Conservation (phyloP, 2,888 invertebrate species). For the Amorpha juglandis region DNA sequence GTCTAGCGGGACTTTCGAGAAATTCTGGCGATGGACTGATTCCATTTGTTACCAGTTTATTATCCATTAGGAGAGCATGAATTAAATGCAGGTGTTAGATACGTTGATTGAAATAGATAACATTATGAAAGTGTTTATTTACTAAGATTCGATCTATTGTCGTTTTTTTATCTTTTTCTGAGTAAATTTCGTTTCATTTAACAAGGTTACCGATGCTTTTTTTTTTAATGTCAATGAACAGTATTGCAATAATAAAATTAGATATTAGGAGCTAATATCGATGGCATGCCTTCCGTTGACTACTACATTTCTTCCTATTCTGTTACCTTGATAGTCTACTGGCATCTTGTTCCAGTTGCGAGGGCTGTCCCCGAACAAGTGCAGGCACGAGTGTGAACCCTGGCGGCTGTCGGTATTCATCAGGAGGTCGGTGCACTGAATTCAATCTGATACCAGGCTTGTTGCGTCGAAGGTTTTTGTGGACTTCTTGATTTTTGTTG, state of each 20-base stretch:
- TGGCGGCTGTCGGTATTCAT: conserved; percentile 85
- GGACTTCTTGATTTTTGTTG: conserved; percentile 87
- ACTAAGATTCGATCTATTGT: too few relatives aligned
- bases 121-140: too few relatives aligned
- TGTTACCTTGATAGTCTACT: conserved; percentile 72
- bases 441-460: conserved; percentile 84
- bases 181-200: too few relatives aligned
- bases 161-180: too few relatives aligned
- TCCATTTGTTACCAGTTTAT: conserved; percentile 39
- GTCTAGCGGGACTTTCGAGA: conserved; percentile 82
- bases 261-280: too few relatives aligned
- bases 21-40: conserved; percentile 81
- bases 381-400: conserved; percentile 86
- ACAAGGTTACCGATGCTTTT: too few relatives aligned
- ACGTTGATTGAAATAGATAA: too few relatives aligned
- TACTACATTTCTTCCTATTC: too few relatives aligned
- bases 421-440: conserved; percentile 82
- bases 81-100: conserved; percentile 16
- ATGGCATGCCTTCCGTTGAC: too few relatives aligned
- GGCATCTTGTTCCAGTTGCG: conserved; percentile 68
- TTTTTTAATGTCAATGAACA: too few relatives aligned
- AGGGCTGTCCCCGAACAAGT: conserved; percentile 71
- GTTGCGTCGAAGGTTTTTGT: conserved; percentile 86
- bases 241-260: too few relatives aligned
- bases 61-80: conserved; percentile 44